These are phyloP conservation scores for Cheilosia impressa DNA, from an alignment of 2,888 invertebrate species.

Conservation along the genomic window DNA sequence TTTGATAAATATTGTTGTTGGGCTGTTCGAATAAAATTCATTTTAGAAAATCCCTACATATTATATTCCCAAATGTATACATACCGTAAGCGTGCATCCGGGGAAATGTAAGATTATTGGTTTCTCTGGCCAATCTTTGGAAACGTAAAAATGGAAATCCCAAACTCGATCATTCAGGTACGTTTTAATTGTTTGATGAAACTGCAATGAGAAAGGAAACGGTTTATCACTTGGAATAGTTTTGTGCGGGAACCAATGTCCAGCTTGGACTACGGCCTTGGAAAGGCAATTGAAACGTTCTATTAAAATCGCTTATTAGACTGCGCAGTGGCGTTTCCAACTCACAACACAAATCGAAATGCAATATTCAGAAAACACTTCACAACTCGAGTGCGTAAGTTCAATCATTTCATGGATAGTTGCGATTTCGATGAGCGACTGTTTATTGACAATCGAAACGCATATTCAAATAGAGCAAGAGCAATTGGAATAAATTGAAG, in stretches of 20 bases:
- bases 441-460: conserved; percentile 45
- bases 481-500: too few species aligned
- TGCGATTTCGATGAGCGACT: conserved; percentile 9
- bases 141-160: conserved; percentile 96
- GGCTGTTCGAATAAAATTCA: conserved; percentile 85
- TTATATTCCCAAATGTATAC: conserved; percentile 77
- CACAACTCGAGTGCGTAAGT: conserved; percentile 1
- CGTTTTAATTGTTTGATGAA: conserved; percentile 95
- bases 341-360: not conserved
- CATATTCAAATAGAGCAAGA: not conserved
- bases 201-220: conserved; percentile 85
- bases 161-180: conserved; percentile 94
- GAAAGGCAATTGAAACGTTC: not conserved
- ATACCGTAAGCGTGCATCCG: conserved; percentile 94
- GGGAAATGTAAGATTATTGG: conserved; percentile 94
- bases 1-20: conserved; percentile 91
- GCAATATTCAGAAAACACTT: not conserved
- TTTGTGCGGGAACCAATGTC: too few species aligned
- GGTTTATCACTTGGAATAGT: not conserved
- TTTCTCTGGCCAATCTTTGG: conserved; percentile 93
- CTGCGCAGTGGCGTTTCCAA: not conserved
- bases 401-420: conserved; percentile 22
- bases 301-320: not conserved
- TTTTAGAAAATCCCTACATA: not conserved
- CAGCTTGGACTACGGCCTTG: not conserved